phyloP scores from a whole-genome alignment of 1,140 invertebrate species.

The Myzus persicae region DNA sequence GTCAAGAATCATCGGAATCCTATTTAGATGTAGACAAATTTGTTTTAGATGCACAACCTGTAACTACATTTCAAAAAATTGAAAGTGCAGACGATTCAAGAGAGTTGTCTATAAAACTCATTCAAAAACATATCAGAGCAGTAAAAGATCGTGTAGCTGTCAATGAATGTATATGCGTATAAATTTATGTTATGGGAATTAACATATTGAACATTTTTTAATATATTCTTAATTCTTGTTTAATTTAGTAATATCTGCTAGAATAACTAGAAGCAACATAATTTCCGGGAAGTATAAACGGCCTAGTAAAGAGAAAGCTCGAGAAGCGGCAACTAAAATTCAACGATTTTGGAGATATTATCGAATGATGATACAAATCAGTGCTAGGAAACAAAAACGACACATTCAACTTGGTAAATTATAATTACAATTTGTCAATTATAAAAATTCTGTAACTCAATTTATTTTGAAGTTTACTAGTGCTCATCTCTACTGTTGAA shows the following conservation, averaged over 20 bases:
- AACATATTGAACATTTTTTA: not conserved
- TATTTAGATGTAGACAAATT: not conserved
- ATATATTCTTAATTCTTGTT: not conserved
- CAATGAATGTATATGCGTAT: slow-evolving; percentile 13
- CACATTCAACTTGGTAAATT: not conserved
- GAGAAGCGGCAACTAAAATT: not conserved
- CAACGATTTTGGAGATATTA: slow-evolving; percentile 41
- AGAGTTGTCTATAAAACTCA: not conserved
- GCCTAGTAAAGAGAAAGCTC: not conserved
- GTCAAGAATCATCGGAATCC: not conserved
- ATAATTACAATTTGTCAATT: not conserved
- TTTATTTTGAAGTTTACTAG: not conserved
- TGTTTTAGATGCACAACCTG: not conserved
- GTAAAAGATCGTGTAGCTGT: not conserved
- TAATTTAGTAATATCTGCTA: not conserved
- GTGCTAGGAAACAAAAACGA: not conserved
- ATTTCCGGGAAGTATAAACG: slow-evolving; percentile 13
- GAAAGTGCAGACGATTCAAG: not conserved
- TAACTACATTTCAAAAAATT: not conserved
- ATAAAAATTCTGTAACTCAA: not conserved
- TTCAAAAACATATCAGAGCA: slow-evolving; percentile 52
- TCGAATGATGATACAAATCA: not conserved
- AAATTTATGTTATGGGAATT: not conserved
- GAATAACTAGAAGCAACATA: slow-evolving; percentile 30
- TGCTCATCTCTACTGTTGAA: not conserved